Conservation (phyloP, 1,140 invertebrate species). For the Tetramorium alpestre region DNA sequence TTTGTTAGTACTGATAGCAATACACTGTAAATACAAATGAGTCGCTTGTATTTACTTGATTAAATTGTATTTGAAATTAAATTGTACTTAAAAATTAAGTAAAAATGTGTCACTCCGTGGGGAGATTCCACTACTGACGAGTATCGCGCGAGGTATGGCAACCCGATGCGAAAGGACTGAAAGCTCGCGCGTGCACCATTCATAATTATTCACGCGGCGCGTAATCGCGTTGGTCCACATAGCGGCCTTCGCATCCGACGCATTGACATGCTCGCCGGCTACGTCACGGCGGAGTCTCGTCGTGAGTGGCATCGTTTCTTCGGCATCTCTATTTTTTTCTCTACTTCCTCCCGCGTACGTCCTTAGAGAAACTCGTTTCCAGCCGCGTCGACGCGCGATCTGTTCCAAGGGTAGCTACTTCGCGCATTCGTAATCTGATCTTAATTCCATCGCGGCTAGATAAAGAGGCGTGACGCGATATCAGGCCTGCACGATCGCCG, state of each 20-base stretch:
- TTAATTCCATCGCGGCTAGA: constrained; percentile 68
- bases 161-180: constrained; percentile 12
- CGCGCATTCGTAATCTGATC: constrained; percentile 62
- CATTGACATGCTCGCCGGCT: neutral
- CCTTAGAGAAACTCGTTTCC: constrained; percentile 74
- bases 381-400: constrained; percentile 54
- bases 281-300: constrained; percentile 19
- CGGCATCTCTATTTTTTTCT: constrained; percentile 52
- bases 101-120: neutral
- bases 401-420: constrained; percentile 77
- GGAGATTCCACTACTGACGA: neutral
- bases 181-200: constrained; percentile 1
- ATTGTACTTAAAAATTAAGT: neutral
- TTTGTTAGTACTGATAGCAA: neutral
- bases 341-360: constrained; percentile 45
- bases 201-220: neutral
- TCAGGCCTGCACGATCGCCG: constrained; percentile 27
- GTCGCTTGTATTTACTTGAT: too few relatives aligned
- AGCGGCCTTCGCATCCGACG: constrained; percentile 16
- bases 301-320: constrained; percentile 48
- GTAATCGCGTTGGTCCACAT: neutral
- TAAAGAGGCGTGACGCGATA: constrained; percentile 40
- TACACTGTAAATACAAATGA: neutral
- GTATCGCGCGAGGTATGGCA: neutral
- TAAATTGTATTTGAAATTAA: too few relatives aligned